Conservation (phyloP, 1,140 invertebrate species). For the Berghia stephanieae region DNA sequence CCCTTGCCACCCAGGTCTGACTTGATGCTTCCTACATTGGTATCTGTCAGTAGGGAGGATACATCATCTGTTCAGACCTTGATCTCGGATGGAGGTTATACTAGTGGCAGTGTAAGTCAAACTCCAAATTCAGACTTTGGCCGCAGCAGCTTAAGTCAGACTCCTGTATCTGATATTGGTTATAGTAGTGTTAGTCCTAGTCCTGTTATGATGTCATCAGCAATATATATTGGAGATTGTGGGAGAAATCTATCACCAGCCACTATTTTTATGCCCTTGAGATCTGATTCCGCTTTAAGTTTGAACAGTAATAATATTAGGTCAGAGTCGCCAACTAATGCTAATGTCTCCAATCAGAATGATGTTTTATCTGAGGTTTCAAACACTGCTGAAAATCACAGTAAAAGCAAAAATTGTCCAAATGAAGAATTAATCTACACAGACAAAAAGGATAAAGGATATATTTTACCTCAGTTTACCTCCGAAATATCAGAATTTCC, state of each 20-base stretch:
- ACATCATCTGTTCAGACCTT: no score
- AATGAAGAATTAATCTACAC: no score
- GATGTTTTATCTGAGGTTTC: no score
- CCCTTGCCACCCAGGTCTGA: no score
- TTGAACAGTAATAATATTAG: not conserved
- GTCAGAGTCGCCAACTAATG: not conserved
- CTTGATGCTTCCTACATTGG: no score
- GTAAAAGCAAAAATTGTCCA: no score
- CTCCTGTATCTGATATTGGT: slow-evolving; percentile 45
- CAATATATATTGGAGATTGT: slow-evolving; percentile 21
- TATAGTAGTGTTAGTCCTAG: slow-evolving; percentile 44
- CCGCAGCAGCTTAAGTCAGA: slow-evolving; percentile 39
- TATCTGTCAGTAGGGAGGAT: no score
- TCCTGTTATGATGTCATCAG: slow-evolving; percentile 36
- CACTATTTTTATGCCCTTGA: slow-evolving; percentile 26
- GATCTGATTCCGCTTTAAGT: slow-evolving; percentile 40
- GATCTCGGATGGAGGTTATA: no score
- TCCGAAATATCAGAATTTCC: not conserved
- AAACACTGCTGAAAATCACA: no score
- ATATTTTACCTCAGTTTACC: not conserved
- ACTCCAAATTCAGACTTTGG: slow-evolving; percentile 34
- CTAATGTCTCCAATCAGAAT: not conserved
- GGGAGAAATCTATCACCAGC: slow-evolving; percentile 27
- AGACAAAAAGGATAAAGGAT: no score
- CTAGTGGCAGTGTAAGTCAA: no score